Conservation (phyloP, 2,888 invertebrate species). For the Morinoia aosen region DNA sequence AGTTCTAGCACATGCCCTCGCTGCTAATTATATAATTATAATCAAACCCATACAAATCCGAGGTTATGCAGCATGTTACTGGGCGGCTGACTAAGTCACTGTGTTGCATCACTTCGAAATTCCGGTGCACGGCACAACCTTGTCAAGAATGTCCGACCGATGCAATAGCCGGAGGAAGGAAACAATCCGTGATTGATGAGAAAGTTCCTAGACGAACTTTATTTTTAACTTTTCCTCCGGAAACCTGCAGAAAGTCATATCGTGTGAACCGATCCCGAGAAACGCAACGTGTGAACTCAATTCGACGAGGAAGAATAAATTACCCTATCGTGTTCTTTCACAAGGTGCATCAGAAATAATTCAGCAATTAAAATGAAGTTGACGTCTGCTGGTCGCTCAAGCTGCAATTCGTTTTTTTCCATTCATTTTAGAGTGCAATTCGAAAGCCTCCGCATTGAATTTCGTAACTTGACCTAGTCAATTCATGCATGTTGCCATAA, state of each 20-base stretch:
- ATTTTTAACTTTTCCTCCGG: neutral
- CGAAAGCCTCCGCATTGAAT: no score
- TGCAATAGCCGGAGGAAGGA: neutral
- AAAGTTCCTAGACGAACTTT: neutral
- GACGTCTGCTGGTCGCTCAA: neutral
- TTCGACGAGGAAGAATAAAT: no score
- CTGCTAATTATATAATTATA: no score
- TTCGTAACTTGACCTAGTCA: no score
- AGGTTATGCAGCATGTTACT: neutral
- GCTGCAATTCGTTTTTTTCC: neutral
- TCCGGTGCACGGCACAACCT: neutral
- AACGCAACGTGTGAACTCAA: neutral
- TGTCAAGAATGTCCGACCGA: neutral
- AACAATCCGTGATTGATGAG: neutral
- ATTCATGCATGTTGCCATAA: no score
- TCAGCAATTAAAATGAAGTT: neutral
- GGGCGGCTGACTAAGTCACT: neutral
- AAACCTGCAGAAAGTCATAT: neutral
- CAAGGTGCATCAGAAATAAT: neutral
- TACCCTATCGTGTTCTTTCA: neutral
- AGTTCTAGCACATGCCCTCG: no score
- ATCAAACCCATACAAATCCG: neutral
- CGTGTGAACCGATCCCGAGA: neutral
- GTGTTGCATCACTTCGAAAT: neutral
- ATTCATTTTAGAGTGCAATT: no score